phyloP scores from a whole-genome alignment of 30 jellyfish, hydroid and myxozoan genomes.

The Pelagia noctiluca region DNA sequence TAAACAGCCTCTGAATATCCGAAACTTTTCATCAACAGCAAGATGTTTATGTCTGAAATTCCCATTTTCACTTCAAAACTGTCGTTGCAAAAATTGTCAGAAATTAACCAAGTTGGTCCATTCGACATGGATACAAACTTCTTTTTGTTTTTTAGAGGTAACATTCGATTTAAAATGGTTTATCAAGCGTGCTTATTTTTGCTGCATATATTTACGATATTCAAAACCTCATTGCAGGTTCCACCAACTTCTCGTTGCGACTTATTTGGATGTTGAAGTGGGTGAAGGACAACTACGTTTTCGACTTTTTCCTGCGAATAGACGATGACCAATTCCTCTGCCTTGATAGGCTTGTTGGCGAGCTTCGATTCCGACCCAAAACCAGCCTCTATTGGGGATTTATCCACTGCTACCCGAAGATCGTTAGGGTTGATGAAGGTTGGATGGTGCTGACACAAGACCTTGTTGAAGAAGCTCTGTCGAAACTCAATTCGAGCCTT shows the following conservation, averaged over 20 bases:
- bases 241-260: constrained; percentile 82
- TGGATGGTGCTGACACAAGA: constrained; percentile 88
- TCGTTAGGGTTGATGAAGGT: constrained; percentile 98
- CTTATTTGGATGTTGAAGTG: constrained; percentile 90
- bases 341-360: constrained; percentile 77
- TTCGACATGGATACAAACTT: too few species aligned
- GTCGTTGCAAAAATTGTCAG: too few species aligned
- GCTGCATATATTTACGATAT: too few species aligned
- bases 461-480: constrained; percentile 76
- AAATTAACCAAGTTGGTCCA: too few species aligned
- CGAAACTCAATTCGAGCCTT: constrained; percentile 71
- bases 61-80: too few species aligned
- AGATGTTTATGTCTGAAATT: too few species aligned
- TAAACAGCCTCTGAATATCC: too few species aligned
- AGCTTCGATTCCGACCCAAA: constrained; percentile 84
- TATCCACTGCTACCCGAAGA: constrained; percentile 79
- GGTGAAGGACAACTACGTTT: constrained; percentile 57
- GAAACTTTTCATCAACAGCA: too few species aligned
- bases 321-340: constrained; percentile 94
- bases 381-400: constrained; percentile 91
- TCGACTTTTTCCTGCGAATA: constrained; percentile 83
- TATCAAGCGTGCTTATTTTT: too few species aligned
- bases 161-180: too few species aligned
- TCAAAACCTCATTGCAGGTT: constrained; percentile 59
- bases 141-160: too few species aligned